phyloP scores from a whole-genome alignment of 2,888 invertebrate genomes.

The Cerceris rybyensis region DNA sequence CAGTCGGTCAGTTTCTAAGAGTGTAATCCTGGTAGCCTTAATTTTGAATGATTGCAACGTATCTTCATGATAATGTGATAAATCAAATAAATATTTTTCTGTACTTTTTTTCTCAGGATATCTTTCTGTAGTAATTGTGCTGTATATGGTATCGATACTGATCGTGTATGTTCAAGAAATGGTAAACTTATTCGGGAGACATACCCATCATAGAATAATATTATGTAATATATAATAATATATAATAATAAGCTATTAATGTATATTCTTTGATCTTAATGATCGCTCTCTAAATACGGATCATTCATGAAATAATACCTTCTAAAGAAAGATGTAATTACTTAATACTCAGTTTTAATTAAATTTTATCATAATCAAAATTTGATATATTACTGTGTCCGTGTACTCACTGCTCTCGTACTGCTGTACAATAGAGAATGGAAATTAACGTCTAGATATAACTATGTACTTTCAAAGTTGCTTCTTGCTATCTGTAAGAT shows the following conservation, averaged over 20 bases:
- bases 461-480: constrained; percentile 47
- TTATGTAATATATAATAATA: too few relatives aligned
- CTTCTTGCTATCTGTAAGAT: constrained; percentile 45
- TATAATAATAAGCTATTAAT: too few relatives aligned
- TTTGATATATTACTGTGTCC: too few relatives aligned
- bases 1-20: too few relatives aligned
- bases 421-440: constrained; percentile 43
- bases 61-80: too few relatives aligned
- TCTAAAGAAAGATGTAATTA: background rate
- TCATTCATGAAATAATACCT: background rate
- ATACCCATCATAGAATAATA: constrained; percentile 36
- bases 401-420: constrained; percentile 13
- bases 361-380: too few relatives aligned
- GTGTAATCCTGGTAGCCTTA: too few relatives aligned
- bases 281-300: background rate
- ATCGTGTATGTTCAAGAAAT: constrained; percentile 36
- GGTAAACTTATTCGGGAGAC: constrained; percentile 36
- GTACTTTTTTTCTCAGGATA: background rate
- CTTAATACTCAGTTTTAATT: background rate
- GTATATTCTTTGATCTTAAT: constrained; percentile 47
- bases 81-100: too few relatives aligned
- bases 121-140: constrained; percentile 46
- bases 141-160: constrained; percentile 42
- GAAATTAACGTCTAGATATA: constrained; percentile 35
- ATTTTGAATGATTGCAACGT: too few relatives aligned